A percentile compares a stretch with the other conserved stretches of the same genome.
Evolutionary conservation across 2,113 vertebrate species (phyloP).

Genomic region (Periophthalmus modestus): DNA sequence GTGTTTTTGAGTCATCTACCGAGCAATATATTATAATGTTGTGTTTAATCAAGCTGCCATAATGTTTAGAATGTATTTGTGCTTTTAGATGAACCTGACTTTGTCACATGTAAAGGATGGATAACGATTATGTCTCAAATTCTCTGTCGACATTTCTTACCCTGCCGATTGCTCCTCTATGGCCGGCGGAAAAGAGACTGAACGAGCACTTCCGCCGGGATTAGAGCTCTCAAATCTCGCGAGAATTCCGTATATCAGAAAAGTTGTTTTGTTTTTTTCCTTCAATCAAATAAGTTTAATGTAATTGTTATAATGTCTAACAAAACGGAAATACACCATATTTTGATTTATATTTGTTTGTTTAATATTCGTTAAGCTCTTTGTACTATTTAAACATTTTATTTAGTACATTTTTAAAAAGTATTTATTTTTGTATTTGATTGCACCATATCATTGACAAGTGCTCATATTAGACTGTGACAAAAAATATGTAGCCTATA

Average conservation of each 20-base stretch:
- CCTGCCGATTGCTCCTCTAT: conserved; percentile 77
- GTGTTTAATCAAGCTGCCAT: not conserved
- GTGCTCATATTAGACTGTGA: not conserved
- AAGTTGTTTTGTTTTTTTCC: no score
- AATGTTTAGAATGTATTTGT: not conserved
- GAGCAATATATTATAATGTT: conserved; percentile 25
- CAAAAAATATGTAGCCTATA: not conserved
- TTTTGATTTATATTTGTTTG: no score
- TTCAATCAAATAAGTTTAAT: no score
- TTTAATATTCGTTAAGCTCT: no score
- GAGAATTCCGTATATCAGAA: conserved; percentile 50
- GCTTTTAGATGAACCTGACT: not conserved
- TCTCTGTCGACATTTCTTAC: conserved; percentile 68
- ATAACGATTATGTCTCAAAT: conserved; percentile 63
- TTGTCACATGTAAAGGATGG: conserved; percentile 66
- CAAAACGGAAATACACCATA: no score
- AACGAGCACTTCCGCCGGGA: conserved; percentile 69
- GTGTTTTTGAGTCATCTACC: conserved; percentile 16
- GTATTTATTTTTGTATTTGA: no score
- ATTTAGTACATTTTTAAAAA: no score
- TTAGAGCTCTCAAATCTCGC: conserved; percentile 73
- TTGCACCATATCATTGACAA: not conserved
- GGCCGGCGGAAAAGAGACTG: conserved; percentile 85
- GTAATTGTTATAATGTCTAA: no score
- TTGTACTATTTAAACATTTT: no score